Percentiles rank a stretch among this genome's conserved stretches.
These are phyloP conservation scores for Setipinna tenuifilis DNA, from an alignment of 2,797 vertebrate species.

Conservation along the genomic window DNA sequence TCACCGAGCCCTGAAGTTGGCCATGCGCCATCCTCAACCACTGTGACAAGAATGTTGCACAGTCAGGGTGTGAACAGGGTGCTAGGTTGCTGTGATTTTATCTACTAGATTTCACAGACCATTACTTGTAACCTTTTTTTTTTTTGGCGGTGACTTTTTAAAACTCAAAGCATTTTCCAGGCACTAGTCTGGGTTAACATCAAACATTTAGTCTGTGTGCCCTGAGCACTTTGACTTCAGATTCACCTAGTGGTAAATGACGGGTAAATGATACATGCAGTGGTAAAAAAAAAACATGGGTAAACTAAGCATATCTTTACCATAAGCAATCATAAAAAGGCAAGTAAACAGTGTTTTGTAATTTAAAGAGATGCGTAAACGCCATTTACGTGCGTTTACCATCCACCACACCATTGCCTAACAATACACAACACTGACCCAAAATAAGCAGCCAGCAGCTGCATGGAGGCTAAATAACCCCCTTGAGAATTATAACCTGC, in stretches of 20 bases:
- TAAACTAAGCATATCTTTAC: too few relatives aligned
- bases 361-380: too few relatives aligned
- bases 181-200: not conserved
- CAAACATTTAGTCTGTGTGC: not conserved
- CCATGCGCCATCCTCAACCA: not conserved
- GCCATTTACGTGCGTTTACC: too few relatives aligned
- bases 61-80: constrained; percentile 8
- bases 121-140: constrained; percentile 8
- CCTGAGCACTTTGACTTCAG: not conserved
- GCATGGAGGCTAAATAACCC: not conserved
- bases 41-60: constrained; percentile 22
- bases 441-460: not conserved
- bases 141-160: not conserved
- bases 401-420: not conserved
- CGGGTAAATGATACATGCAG: too few relatives aligned
- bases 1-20: not conserved
- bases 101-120: constrained; percentile 10
- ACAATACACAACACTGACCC: not conserved
- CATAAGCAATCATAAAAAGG: too few relatives aligned
- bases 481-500: not conserved
- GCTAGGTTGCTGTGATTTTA: constrained; percentile 13
- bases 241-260: not conserved
- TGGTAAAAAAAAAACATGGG: too few relatives aligned
- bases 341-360: too few relatives aligned
- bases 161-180: not conserved